A percentile compares a stretch with the other conserved stretches of the same genome.
Conservation (phyloP, 2,888 invertebrate species). For the Leptopilina drosophilae region DNA sequence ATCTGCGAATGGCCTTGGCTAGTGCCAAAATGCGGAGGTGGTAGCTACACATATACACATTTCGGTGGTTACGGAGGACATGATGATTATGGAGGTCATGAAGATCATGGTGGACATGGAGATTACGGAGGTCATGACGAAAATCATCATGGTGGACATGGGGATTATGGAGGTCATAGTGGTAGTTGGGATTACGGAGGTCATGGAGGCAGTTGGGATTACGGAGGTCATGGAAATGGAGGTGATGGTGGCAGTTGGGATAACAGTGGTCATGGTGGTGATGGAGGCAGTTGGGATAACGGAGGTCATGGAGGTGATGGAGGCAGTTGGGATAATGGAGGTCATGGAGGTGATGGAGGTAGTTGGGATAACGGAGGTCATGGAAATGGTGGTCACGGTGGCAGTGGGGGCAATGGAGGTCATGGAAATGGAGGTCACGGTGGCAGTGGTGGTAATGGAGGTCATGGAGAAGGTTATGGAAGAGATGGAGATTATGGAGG, state of each 20-base stretch:
- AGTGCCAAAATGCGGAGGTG: conserved; percentile 82
- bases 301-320: conserved; percentile 67
- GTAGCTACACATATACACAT: conserved; percentile 77
- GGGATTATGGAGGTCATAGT: conserved; percentile 8
- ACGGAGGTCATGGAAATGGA: conserved; percentile 41
- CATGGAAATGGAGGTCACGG: conserved; percentile 27
- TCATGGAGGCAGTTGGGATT: conserved; percentile 11
- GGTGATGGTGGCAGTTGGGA: conserved; percentile 8
- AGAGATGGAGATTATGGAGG: conserved; percentile 76
- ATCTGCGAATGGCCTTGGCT: conserved; percentile 90
- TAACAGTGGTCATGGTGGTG: conserved; percentile 22
- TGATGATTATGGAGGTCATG: conserved; percentile 78
- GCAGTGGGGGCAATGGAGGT: conserved; percentile 2
- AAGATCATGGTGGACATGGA: conserved; percentile 78
- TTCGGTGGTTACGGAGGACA: conserved; percentile 50
- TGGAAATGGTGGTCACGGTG: conserved; percentile 73
- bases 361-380: conserved; percentile 78
- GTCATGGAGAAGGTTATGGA: conserved; percentile 36
- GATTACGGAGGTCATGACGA: conserved; percentile 43
- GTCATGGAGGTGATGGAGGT: conserved; percentile 69
- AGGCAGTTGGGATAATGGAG: conserved; percentile 61
- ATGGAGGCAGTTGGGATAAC: conserved; percentile 71
- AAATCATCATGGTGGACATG: conserved; percentile 24
- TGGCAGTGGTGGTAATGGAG: conserved; percentile 2
- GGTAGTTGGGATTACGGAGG: conserved; percentile 30